These are phyloP conservation scores for Stylophora pistillata DNA, from an alignment of 64 coral and sea anemone genomes.

Conservation along the genomic window DNA sequence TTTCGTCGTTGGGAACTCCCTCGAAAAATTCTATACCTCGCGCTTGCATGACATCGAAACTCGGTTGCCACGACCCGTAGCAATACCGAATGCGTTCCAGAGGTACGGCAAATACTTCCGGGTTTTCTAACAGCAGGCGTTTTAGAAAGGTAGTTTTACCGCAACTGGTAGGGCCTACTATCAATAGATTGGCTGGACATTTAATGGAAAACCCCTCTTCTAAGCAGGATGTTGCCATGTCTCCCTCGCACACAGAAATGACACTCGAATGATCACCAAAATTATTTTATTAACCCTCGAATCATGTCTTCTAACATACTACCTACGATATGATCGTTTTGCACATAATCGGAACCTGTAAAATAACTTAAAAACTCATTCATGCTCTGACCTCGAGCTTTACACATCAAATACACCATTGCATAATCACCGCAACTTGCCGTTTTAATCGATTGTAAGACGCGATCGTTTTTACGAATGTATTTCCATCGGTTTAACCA, in stretches of 20 bases:
- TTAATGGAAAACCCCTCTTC: too few relatives aligned
- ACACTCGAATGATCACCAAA: not conserved
- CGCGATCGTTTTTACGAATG: too few relatives aligned
- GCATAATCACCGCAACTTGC: not conserved
- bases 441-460: too few relatives aligned
- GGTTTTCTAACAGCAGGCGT: not conserved
- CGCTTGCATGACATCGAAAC: not conserved
- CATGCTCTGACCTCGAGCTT: not conserved
- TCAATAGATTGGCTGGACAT: too few relatives aligned
- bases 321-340: not conserved
- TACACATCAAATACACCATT: not conserved
- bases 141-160: too few relatives aligned
- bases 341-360: not conserved
- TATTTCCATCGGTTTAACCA: too few relatives aligned
- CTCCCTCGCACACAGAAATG: not conserved
- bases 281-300: not conserved
- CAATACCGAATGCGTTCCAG: not conserved
- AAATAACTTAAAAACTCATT: not conserved
- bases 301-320: not conserved
- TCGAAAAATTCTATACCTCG: not conserved
- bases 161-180: too few relatives aligned
- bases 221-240: not conserved
- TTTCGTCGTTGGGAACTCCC: not conserved
- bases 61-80: not conserved
- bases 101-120: not conserved